Evolutionary conservation across 2,113 vertebrate genomes (phyloP).

Genomic region (Cyprinodon variegatus): DNA sequence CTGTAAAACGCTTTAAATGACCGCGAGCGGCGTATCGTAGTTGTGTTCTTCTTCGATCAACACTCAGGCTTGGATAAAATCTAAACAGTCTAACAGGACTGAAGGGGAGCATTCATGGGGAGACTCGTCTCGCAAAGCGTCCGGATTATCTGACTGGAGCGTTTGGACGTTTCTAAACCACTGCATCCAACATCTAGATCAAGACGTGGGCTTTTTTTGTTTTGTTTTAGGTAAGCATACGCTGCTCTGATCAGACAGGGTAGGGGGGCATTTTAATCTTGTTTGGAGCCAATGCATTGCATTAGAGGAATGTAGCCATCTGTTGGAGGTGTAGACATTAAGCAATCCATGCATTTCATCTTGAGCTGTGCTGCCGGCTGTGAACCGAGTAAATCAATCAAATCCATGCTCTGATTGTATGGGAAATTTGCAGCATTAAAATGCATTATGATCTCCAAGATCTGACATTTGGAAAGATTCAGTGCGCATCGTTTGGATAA

Average conservation of each 20-base stretch:
- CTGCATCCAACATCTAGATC: not conserved
- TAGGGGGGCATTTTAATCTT: not conserved
- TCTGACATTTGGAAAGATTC: not conserved
- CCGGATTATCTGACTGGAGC: slow-evolving; percentile 72
- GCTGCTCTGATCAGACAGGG: slow-evolving; percentile 3
- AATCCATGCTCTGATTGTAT: not conserved
- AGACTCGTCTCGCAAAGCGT: slow-evolving; percentile 37
- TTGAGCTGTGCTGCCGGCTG: not conserved
- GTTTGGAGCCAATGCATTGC: not conserved
- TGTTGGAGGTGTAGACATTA: not conserved
- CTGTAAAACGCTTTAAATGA: slow-evolving; percentile 59
- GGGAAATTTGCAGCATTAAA: not conserved
- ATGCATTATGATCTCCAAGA: not conserved
- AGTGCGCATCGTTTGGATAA: not conserved
- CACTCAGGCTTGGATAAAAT: slow-evolving; percentile 58
- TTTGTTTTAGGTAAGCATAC: slow-evolving; percentile 56
- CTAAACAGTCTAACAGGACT: slow-evolving; percentile 43
- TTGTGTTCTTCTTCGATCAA: slow-evolving; percentile 25
- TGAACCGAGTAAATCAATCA: not conserved
- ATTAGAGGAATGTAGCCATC: not conserved
- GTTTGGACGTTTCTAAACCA: slow-evolving; percentile 6
- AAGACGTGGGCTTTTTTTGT: slow-evolving; percentile 21
- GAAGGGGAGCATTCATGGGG: slow-evolving; percentile 52
- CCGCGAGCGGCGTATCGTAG: slow-evolving; percentile 33
- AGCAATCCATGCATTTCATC: not conserved